These are phyloP conservation scores for Cyphomyrus plagiostoma DNA, from an alignment of 2,113 vertebrate genomes.

Conservation along the genomic window DNA sequence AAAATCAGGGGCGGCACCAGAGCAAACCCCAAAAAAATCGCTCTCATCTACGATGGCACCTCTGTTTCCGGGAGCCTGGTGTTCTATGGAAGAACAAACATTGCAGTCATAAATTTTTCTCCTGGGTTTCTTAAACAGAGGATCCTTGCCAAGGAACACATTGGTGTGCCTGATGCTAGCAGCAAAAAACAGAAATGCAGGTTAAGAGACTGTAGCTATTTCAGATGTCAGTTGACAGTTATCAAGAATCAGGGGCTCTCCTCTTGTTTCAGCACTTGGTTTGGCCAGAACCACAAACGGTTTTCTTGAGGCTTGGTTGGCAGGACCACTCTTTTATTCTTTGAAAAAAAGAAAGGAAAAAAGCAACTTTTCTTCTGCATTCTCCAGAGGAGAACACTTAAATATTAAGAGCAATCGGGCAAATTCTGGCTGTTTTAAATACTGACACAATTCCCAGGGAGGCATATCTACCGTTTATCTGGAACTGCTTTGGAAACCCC, in stretches of 20 bases:
- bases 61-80: background rate
- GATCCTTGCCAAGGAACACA: background rate
- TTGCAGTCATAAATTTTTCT: background rate
- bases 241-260: background rate
- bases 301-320: constrained; percentile 14
- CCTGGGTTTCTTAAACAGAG: background rate
- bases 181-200: constrained; percentile 2
- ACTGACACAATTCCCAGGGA: background rate
- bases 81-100: background rate
- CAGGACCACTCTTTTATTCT: constrained; percentile 5
- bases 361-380: background rate
- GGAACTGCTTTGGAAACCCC: background rate
- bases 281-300: constrained; percentile 20
- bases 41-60: background rate
- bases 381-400: background rate
- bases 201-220: background rate
- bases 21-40: background rate
- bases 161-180: background rate
- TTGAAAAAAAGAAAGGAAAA: background rate
- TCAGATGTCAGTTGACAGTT: constrained; percentile 11
- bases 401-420: background rate
- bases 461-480: background rate
- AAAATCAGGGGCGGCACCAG: background rate
- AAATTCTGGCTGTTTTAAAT: background rate
- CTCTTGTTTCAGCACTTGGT: background rate